These are phyloP conservation scores for Dryobotodes eremita DNA, from an alignment of 2,888 invertebrate genomes.

Conservation along the genomic window DNA sequence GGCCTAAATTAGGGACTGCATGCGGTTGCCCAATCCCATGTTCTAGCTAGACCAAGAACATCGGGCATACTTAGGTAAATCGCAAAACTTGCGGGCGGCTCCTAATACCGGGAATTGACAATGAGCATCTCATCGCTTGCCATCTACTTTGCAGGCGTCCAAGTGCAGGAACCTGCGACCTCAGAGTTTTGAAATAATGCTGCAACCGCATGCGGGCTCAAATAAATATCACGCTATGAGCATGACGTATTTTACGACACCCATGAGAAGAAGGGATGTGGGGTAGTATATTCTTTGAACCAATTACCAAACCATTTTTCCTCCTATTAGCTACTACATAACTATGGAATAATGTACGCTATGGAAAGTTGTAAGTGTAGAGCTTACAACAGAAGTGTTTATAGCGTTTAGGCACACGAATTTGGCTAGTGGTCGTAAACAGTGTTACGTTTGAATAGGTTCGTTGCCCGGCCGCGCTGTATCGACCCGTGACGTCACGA, in stretches of 20 bases:
- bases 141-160: not conserved
- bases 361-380: slow-evolving; percentile 11
- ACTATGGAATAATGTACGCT: not conserved
- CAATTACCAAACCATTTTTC: not conserved
- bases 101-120: not conserved
- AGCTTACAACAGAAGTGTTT: slow-evolving; percentile 28
- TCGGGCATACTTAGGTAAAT: not conserved
- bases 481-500: slow-evolving; percentile 80
- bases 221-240: not conserved
- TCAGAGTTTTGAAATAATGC: not conserved
- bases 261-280: not conserved
- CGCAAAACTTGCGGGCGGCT: no score
- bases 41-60: not conserved
- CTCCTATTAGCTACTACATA: not conserved
- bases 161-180: not conserved
- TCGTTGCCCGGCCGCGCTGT: slow-evolving; percentile 79
- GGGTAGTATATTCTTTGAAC: slow-evolving; percentile 11
- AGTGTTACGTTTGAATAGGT: slow-evolving; percentile 74
- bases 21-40: not conserved
- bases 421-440: slow-evolving; percentile 65
- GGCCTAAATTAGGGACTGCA: no score
- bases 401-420: slow-evolving; percentile 45
- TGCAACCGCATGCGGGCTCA: not conserved
- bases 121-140: not conserved
- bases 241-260: not conserved